Conservation (phyloP, 2,797 vertebrate genomes). For the Anguilla marmorata region DNA sequence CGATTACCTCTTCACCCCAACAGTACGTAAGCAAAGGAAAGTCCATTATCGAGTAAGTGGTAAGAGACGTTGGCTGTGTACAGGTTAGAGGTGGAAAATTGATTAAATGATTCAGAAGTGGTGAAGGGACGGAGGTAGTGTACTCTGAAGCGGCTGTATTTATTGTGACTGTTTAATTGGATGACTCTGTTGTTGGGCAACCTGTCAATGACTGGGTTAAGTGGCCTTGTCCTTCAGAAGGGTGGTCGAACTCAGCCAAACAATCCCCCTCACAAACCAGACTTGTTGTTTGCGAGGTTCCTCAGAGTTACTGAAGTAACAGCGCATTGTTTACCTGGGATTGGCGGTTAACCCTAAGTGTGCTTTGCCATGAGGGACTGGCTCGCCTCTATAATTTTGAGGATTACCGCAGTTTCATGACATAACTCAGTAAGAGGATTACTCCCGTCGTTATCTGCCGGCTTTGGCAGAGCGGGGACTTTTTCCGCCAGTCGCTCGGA, state of each 20-base stretch:
- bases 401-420: slow-evolving; percentile 59
- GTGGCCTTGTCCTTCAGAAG: slow-evolving; percentile 2
- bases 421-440: slow-evolving; percentile 76
- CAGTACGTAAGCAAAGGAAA: not conserved
- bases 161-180: not conserved
- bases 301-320: not conserved
- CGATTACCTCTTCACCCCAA: not conserved
- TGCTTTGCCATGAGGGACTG: slow-evolving; percentile 10
- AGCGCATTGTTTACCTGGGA: slow-evolving; percentile 5
- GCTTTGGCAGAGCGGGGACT: slow-evolving; percentile 6
- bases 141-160: not conserved
- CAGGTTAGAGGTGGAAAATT: not conserved
- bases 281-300: not conserved
- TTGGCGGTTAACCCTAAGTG: slow-evolving; percentile 26
- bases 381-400: slow-evolving; percentile 33
- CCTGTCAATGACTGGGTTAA: not conserved
- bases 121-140: not conserved
- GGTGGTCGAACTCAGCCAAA: not conserved
- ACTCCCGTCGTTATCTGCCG: slow-evolving; percentile 7
- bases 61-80: too few relatives aligned
- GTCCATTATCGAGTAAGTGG: not conserved
- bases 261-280: not conserved
- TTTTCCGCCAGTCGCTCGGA: not conserved
- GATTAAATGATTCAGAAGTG: not conserved
- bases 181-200: slow-evolving; percentile 14